These are phyloP conservation scores for Apodemia mormo DNA, from an alignment of 2,888 invertebrate genomes.

Conservation along the genomic window DNA sequence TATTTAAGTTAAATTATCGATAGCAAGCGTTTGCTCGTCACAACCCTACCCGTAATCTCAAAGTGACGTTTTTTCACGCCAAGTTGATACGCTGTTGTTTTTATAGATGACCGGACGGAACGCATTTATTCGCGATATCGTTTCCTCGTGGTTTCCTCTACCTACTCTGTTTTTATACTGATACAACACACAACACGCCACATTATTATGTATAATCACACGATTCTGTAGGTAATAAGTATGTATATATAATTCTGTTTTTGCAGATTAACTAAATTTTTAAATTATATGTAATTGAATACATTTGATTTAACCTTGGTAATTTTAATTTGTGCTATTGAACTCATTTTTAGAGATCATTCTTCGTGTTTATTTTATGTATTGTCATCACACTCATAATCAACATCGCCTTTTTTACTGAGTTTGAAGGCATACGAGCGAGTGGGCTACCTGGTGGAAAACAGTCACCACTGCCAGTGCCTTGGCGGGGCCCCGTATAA, in stretches of 20 bases:
- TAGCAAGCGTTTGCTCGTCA: background rate
- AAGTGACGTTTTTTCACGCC: constrained; percentile 6
- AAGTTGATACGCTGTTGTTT: constrained; percentile 22
- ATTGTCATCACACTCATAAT: no score
- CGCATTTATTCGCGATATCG: constrained; percentile 29
- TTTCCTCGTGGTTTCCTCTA: constrained; percentile 26
- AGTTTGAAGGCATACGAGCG: no score
- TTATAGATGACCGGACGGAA: constrained; percentile 29
- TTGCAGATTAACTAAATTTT: background rate
- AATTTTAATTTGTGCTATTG: background rate
- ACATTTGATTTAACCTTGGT: constrained; percentile 1
- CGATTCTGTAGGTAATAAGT: background rate
- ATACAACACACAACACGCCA: background rate
- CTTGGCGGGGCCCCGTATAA: no score
- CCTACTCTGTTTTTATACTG: background rate
- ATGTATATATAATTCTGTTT: background rate
- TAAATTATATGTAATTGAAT: background rate
- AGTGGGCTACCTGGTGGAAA: no score
- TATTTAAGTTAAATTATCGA: no score
- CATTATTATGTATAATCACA: constrained; percentile 7
- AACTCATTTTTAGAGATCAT: background rate
- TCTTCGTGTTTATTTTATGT: background rate
- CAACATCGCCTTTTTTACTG: no score
- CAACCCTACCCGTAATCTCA: background rate
- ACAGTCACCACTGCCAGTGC: no score